phyloP scores from a whole-genome alignment of 30 jellyfish, hydroid and myxozoan species.

The Morbakka virulenta region DNA sequence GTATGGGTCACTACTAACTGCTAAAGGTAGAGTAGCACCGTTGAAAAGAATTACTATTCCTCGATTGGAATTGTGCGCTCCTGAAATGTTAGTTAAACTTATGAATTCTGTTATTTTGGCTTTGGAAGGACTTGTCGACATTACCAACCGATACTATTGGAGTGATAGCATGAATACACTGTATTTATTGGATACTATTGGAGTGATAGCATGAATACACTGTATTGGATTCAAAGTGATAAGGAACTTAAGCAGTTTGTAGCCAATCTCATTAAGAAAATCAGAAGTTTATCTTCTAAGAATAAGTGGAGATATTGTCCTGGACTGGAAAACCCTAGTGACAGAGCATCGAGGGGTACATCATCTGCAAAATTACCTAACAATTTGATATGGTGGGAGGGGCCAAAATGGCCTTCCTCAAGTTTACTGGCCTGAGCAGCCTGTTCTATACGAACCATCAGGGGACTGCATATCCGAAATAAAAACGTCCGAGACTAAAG shows the following conservation, averaged over 20 bases:
- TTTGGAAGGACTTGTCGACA: neutral
- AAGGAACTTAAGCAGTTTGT: conserved; percentile 21
- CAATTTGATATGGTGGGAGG: conserved; percentile 24
- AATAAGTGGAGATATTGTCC: conserved; percentile 9
- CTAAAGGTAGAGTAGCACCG: conserved; percentile 15
- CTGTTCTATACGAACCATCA: too few species aligned
- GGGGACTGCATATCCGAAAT: too few species aligned
- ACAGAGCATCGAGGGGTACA: neutral
- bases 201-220: too few species aligned
- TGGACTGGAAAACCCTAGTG: conserved; percentile 12
- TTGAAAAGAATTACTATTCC: neutral
- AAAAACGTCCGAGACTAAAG: too few species aligned
- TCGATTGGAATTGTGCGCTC: conserved; percentile 17
- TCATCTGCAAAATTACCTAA: neutral
- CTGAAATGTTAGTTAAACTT: neutral
- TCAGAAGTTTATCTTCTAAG: conserved; percentile 12
- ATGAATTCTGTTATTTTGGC: neutral
- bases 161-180: neutral
- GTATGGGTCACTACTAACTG: neutral
- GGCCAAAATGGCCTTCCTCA: conserved; percentile 34
- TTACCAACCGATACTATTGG: conserved; percentile 1
- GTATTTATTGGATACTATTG: too few species aligned
- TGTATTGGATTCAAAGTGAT: too few species aligned
- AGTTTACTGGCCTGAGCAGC: too few species aligned
- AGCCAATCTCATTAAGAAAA: neutral